Base-by-base conservation (phyloP, 2,888 invertebrate genomes). In the Volucella zonaria region DNA sequence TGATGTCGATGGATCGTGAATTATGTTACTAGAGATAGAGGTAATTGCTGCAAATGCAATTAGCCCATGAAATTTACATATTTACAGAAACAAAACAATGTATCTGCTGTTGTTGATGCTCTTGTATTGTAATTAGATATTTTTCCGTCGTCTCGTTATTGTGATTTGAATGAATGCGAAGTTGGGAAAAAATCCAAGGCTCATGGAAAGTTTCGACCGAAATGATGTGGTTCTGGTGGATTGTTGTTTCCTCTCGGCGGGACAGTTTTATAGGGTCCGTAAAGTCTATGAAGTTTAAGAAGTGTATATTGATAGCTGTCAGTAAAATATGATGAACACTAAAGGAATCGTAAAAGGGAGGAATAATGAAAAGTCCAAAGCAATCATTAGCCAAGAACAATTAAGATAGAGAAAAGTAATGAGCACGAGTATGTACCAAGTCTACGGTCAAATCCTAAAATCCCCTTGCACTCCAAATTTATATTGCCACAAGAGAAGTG, bases 1-100 rank as follows among this genome's bases (percentile, higher is more conserved):
- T 31, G 43, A 49, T 45, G 75, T 64, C 58, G 58, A 75, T 64
- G 70, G 23, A 18, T 75, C 75, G 75, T 81, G 64, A 81, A 75
- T 81, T 75, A 81, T 81, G 74, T 68, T 80, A 64, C 15, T 45
- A 40, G 61, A 31, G 31, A 76, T 70, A 12, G 8, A 40, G 31
- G 61, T 43, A 70, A 51, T 61, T 71, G 43, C 43, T 14, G 11
- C 45, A 62, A 42, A 58, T 73, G 61, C 52, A 61, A 73, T 62
- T 73, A 59, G 51, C 49, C 12, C 31, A 31, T 11, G 47, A 8
- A 31, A 67, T 43, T 31, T 40, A 58, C 31, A 73, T 45, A 11
- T 45, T 73, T 3, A 11, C 4, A 12, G 12, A n/a, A n/a, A 56
- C 31, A 38, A 56, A 3, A 9, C 31, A 45, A 4, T 45, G 45